Conservation (phyloP, 2,888 invertebrate species). For the Drosophila eohydei region DNA sequence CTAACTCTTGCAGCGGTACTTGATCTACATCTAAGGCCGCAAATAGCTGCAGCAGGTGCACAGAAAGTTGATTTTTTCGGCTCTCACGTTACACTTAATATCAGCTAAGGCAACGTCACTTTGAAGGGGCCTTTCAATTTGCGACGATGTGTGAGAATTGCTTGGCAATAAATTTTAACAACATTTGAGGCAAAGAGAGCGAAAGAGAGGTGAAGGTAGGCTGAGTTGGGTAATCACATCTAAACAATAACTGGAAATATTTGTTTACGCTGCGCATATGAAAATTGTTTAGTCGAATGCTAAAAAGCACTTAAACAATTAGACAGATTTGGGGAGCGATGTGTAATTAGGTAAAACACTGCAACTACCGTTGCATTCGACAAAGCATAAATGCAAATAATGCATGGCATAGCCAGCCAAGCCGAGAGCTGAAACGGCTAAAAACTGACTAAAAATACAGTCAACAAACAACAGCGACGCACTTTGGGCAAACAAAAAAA, state of each 20-base stretch:
- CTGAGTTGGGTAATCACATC: constrained; percentile 16
- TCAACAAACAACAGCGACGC: constrained; percentile 30
- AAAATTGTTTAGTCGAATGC: constrained; percentile 74
- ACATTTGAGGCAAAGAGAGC: constrained; percentile 47
- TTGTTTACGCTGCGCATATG: constrained; percentile 49
- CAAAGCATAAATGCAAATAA: constrained; percentile 68
- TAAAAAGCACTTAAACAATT: constrained; percentile 78
- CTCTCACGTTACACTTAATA: constrained; percentile 70
- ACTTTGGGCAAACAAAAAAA: constrained; percentile 57
- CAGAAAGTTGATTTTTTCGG: constrained; percentile 25
- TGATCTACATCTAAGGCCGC: constrained; percentile 48
- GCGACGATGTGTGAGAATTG: constrained; percentile 76
- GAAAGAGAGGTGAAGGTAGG: constrained; percentile 3
- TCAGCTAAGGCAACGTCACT: constrained; percentile 25
- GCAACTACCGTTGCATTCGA: constrained; percentile 64
- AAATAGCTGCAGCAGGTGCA: constrained; percentile 48
- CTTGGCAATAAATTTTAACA: constrained; percentile 74
- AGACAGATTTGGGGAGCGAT: constrained; percentile 56
- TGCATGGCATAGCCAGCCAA: constrained; percentile 29
- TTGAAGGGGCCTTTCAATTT: constrained; percentile 63
- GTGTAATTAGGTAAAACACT: constrained; percentile 75
- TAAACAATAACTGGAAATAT: constrained; percentile 51
- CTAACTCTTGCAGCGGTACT: constrained; percentile 18
- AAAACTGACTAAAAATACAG: constrained; percentile 23
- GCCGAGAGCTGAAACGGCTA: constrained; percentile 31